A percentile compares a stretch with the other conserved stretches of the same genome.
phyloP scores from a whole-genome alignment of 2,888 invertebrate genomes.

The Aphrophora alni region DNA sequence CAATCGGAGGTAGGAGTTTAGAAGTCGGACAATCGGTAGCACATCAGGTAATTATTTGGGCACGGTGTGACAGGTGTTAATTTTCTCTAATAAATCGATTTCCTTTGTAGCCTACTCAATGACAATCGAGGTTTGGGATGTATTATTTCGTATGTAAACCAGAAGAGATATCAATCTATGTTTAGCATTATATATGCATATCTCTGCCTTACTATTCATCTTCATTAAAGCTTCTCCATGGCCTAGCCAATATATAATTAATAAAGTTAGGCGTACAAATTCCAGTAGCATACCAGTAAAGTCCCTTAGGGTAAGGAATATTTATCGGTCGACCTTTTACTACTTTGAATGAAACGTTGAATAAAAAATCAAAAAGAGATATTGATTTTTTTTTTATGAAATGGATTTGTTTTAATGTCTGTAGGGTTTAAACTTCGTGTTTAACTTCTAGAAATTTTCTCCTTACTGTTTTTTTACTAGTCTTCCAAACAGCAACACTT shows the following conservation, averaged over 20 bases:
- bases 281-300: constrained; percentile 3
- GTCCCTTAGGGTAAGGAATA: not conserved
- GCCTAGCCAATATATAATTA: constrained; percentile 6
- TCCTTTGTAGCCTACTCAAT: constrained; percentile 29
- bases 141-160: constrained; percentile 42
- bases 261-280: not conserved
- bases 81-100: constrained; percentile 48
- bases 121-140: constrained; percentile 39
- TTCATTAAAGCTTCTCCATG: not conserved
- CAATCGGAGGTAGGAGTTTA: not conserved
- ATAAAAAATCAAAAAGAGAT: no score
- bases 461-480: no score
- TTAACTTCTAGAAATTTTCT: no score
- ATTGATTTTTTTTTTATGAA: no score
- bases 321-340: no score
- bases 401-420: no score
- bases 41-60: constrained; percentile 26
- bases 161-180: not conserved
- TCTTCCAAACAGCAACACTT: no score
- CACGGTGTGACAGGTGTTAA: constrained; percentile 43
- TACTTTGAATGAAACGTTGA: no score
- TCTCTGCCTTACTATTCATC: not conserved
- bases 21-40: constrained; percentile 29
- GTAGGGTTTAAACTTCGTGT: no score
- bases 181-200: not conserved